A percentile compares a stretch with the other conserved stretches of the same genome.
Conservation (phyloP, 2,113 vertebrate genomes). For the Pseudorasbora parva region DNA sequence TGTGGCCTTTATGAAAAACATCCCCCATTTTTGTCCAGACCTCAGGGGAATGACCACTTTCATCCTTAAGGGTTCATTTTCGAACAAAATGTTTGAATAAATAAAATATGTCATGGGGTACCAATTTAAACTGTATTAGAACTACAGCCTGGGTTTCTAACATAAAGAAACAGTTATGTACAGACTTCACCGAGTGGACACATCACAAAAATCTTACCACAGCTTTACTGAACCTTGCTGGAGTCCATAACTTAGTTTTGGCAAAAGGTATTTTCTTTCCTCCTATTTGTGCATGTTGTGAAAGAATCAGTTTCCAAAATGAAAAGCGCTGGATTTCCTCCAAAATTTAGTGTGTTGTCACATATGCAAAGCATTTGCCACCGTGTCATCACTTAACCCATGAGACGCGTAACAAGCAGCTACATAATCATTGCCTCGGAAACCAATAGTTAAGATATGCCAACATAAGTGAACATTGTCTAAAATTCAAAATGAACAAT, state of each 20-base stretch:
- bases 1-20: slow-evolving; percentile 14
- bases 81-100: slow-evolving; percentile 3
- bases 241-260: slow-evolving; percentile 10
- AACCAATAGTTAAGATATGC: slow-evolving; percentile 16
- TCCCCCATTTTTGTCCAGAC: neutral
- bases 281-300: neutral
- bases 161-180: slow-evolving; percentile 8
- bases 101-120: neutral
- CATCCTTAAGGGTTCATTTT: neutral
- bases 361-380: neutral
- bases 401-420: neutral
- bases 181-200: neutral
- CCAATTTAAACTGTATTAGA: slow-evolving; percentile 18
- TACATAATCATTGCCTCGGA: neutral
- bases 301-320: slow-evolving; percentile 1
- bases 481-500: slow-evolving; percentile 18
- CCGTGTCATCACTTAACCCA: neutral
- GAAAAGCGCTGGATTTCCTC: neutral
- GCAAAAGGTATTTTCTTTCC: neutral
- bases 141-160: slow-evolving; percentile 26
- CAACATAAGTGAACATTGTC: slow-evolving; percentile 18
- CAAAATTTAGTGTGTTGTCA: neutral
- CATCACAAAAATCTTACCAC: slow-evolving; percentile 1
- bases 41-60: neutral
- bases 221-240: neutral